Percentiles rank a stretch among this genome's conserved stretches.
These are phyloP conservation scores for Drosophila anceps DNA, from an alignment of 2,888 invertebrate genomes.

Conservation along the genomic window DNA sequence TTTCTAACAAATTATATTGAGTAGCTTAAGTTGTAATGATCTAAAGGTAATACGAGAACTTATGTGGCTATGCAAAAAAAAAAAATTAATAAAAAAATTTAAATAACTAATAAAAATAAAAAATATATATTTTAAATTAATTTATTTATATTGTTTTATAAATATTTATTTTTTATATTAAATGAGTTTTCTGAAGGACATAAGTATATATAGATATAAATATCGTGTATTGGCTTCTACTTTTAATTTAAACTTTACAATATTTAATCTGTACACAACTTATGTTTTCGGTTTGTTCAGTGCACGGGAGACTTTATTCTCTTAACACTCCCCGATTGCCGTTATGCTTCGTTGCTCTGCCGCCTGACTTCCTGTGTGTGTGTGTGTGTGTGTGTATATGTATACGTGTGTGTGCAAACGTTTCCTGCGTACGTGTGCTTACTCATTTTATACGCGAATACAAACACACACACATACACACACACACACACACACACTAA, in stretches of 20 bases:
- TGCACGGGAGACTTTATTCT: conserved; percentile 21
- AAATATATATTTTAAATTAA: too few relatives aligned
- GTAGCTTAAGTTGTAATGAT: too few relatives aligned
- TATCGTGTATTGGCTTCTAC: background rate
- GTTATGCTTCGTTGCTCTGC: conserved; percentile 43
- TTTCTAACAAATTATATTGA: too few relatives aligned
- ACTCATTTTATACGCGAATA: conserved; percentile 44
- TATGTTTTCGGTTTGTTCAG: conserved; percentile 18
- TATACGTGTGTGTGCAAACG: conserved; percentile 34
- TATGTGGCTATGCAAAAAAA: too few relatives aligned
- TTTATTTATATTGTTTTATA: too few relatives aligned
- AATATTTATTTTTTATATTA: background rate
- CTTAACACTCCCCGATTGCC: background rate
- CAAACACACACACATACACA: conserved; percentile 3
- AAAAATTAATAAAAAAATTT: too few relatives aligned
- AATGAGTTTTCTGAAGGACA: too few relatives aligned
- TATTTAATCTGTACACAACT: background rate
- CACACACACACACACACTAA: background rate
- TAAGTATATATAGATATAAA: background rate
- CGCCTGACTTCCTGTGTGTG: conserved; percentile 61
- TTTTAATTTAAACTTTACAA: background rate
- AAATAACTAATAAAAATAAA: too few relatives aligned
- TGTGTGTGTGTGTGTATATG: conserved; percentile 35
- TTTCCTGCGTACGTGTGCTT: conserved; percentile 59
- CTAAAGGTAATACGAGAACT: too few relatives aligned